These are phyloP conservation scores for Myrmecobius fasciatus DNA, from an alignment of 2,113 vertebrate genomes.

Conservation along the genomic window DNA sequence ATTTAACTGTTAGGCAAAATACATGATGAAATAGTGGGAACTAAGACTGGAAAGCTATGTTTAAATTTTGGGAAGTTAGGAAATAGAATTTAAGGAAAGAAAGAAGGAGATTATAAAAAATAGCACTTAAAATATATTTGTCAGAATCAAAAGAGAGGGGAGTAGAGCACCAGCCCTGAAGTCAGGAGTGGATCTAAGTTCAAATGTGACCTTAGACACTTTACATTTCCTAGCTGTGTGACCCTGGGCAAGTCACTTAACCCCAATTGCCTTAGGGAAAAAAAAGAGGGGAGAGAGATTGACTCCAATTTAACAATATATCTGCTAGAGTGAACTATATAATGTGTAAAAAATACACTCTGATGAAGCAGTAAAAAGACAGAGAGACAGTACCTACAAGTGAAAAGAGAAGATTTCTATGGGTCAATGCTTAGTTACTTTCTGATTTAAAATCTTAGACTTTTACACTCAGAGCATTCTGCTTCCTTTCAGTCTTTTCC, in stretches of 20 bases:
- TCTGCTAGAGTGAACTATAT: conserved; percentile 52
- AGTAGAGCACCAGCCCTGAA: no score
- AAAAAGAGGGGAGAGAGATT: conserved; percentile 48
- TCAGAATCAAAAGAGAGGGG: conserved; percentile 33
- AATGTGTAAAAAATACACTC: conserved; percentile 60
- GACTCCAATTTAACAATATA: neutral
- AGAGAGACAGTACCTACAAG: conserved; percentile 54
- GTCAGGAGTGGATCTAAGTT: no score
- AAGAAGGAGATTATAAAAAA: neutral
- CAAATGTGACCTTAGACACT: no score
- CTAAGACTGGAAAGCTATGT: neutral
- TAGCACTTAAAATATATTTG: no score
- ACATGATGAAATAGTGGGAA: neutral
- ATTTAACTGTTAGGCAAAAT: neutral
- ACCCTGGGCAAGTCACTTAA: no score
- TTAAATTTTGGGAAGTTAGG: neutral
- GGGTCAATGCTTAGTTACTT: conserved; percentile 9
- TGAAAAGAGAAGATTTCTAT: conserved; percentile 39
- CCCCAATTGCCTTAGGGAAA: no score
- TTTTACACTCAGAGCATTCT: neutral
- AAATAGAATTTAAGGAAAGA: neutral
- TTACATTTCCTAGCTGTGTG: no score
- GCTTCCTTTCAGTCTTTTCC: conserved; percentile 31
- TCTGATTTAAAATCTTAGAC: neutral
- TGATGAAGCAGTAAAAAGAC: conserved; percentile 43